Conservation (phyloP, 1,140 invertebrate species). For the Oedothorax gibbosus region DNA sequence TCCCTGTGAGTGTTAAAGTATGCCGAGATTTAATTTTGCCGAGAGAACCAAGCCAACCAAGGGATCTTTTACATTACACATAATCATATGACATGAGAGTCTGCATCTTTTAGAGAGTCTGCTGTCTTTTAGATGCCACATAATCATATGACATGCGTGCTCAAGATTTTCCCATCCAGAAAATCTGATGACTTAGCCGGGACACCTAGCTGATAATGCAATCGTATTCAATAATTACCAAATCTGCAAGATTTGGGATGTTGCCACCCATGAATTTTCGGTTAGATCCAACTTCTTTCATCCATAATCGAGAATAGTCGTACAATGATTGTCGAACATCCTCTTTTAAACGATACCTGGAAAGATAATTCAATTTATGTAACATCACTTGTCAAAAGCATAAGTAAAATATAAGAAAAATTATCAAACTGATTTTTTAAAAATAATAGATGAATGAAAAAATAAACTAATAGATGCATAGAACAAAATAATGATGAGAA, state of each 20-base stretch:
- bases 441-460: background rate
- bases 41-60: no score
- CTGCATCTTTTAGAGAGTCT: no score
- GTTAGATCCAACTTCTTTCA: constrained; percentile 75
- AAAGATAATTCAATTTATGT: constrained; percentile 49
- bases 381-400: background rate
- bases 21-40: no score
- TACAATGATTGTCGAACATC: constrained; percentile 92
- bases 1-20: no score
- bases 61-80: no score
- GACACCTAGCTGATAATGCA: no score
- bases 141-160: no score
- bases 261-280: constrained; percentile 85
- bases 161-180: no score
- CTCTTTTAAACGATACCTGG: constrained; percentile 83
- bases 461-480: background rate
- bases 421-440: background rate
- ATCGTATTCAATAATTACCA: constrained; percentile 69
- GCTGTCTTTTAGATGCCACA: no score
- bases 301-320: constrained; percentile 87
- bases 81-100: no score
- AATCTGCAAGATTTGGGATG: constrained; percentile 90
- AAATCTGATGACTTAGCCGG: no score
- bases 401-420: no score
- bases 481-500: background rate